Evolutionary conservation across 2,113 vertebrate species (phyloP), one percentile per base, ranked within the genome.

Genomic region (Serilophus lunatus): DNA sequence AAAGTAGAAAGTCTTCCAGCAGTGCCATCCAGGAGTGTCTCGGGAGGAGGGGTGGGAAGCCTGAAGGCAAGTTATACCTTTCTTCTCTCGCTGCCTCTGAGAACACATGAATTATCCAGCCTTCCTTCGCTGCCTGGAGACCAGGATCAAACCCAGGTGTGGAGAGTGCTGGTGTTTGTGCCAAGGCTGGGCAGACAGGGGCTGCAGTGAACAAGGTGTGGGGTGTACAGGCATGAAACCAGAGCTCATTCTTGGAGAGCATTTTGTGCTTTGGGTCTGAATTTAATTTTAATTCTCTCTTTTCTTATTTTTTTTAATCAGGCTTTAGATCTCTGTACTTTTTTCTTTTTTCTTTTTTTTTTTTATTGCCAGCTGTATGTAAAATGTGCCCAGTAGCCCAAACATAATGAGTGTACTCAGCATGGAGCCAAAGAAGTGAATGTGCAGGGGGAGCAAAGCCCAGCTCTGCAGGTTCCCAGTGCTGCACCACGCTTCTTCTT

Each of bases 41-140:
- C 6, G 0, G 82, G 84, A 91, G 61, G 54, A 88, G 72, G 42
- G 26, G 33, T 88, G 79, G 88, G 79, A 90, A 88, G 92, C 95
- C 95, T 75, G 57, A 75, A 94, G 94, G 95, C 90, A 88, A 92
- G 71, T 71, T 88, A 19, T 51, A 45, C 69, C 88, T 96, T 96
- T 92, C 84, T 95, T 95, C 76, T 93, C 79, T 80, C 1, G 0
- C 85, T 87, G 75, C 84, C 59, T 94, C 69, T 78, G 64, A 78
- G 80, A 89, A 74, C 4, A 18, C 87, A 92, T 94, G 92, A 90
- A 91, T 94, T 93, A 93, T 92, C 92, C 88, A 90, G 63, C 68
- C 47, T 40, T 57, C 64, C 56, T 51, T 61, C 1, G 3, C 50
- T 3, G 7, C 68, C 54, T 1, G 7, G 88, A 92, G 91, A 75